Conservation (phyloP, 2,888 invertebrate species). For the Leptinotarsa tumamoca region DNA sequence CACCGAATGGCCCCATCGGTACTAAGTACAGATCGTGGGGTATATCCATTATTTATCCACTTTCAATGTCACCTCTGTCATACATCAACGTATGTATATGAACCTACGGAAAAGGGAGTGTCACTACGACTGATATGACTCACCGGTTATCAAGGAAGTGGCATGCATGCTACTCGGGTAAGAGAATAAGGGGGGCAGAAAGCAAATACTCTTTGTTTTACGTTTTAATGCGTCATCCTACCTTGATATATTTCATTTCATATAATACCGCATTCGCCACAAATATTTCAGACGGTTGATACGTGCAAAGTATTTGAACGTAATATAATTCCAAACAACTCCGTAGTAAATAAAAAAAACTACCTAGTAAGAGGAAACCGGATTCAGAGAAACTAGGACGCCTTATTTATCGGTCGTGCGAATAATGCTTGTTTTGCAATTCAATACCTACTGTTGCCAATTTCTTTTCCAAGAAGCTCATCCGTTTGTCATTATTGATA, state of each 20-base stretch:
- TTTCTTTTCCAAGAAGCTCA: constrained; percentile 1
- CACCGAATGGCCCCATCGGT: not conserved
- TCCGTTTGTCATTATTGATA: not conserved
- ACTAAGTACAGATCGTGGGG: not conserved
- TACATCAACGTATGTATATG: not conserved
- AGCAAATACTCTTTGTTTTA: constrained; percentile 13
- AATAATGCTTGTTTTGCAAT: not conserved
- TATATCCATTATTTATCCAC: not conserved
- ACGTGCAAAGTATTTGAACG: not conserved
- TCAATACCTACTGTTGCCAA: not conserved
- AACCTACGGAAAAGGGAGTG: constrained; percentile 25
- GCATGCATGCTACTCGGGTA: constrained; percentile 2
- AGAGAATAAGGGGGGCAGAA: constrained; percentile 12
- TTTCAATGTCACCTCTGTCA: constrained; percentile 7
- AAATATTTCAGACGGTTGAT: constrained; percentile 16
- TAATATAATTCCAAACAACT: not conserved
- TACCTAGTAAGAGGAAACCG: not conserved
- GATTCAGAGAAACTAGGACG: not conserved
- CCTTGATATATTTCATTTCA: constrained; percentile 15
- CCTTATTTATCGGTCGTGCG: not conserved
- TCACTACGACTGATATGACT: constrained; percentile 20
- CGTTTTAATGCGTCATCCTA: constrained; percentile 13
- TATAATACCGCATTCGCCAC: constrained; percentile 7
- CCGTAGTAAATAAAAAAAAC: not conserved
- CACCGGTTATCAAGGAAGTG: constrained; percentile 25